phyloP scores from a whole-genome alignment of 2,113 vertebrate species.

The Passer montanus region DNA sequence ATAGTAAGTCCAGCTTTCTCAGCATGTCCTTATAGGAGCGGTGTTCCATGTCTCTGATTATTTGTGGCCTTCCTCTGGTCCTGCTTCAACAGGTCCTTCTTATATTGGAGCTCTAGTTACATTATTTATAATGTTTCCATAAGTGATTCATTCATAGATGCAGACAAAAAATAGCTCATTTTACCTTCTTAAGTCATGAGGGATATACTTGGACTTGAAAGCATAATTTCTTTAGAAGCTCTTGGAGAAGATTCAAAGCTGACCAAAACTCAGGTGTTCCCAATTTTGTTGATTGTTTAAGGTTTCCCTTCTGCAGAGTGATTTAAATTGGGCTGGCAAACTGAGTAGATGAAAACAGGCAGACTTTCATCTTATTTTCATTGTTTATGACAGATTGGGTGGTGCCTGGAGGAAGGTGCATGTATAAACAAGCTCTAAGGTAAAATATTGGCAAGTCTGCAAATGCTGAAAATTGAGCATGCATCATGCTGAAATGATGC shows the following conservation, averaged over 20 bases:
- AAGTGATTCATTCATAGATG: constrained; percentile 7
- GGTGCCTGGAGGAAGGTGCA: constrained; percentile 11
- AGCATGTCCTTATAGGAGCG: fast-evolving
- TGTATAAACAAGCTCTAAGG: constrained; percentile 40
- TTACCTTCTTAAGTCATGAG: background rate
- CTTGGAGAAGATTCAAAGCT: background rate
- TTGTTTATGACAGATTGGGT: background rate
- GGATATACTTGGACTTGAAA: background rate
- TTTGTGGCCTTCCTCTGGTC: background rate
- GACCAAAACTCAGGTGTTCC: background rate
- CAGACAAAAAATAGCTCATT: background rate
- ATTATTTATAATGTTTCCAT: constrained; percentile 1
- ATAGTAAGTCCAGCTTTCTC: background rate
- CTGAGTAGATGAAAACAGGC: background rate
- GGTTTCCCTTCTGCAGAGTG: background rate
- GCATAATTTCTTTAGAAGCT: constrained; percentile 3
- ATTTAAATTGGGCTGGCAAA: constrained; percentile 14
- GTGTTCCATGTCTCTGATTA: background rate
- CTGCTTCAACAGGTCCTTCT: background rate
- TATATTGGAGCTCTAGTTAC: background rate
- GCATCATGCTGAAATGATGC: constrained; percentile 10
- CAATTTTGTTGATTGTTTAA: background rate
- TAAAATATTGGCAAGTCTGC: constrained; percentile 19
- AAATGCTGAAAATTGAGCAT: background rate
- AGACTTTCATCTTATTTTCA: constrained; percentile 1